Evolutionary conservation across 1,140 invertebrate species (phyloP).

Genomic region (Elymnias hypermnestra): DNA sequence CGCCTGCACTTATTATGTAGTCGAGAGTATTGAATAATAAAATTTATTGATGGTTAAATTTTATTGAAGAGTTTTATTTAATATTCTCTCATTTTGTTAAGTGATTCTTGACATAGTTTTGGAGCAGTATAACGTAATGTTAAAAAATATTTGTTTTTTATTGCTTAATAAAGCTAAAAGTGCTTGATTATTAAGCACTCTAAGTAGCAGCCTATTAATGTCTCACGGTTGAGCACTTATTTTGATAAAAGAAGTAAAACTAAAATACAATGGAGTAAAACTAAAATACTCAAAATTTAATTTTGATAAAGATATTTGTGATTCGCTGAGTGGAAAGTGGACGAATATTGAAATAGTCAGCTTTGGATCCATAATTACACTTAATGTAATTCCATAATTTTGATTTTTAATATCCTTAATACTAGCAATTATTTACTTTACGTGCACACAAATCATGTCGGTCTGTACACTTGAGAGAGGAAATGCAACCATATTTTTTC

Average conservation of each 20-base stretch:
- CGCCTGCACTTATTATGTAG: constrained; percentile 5
- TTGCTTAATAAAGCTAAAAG: not conserved
- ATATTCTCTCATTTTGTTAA: constrained; percentile 10
- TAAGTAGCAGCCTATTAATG: no score
- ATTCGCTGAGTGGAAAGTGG: no score
- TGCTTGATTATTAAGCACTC: not conserved
- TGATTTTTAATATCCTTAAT: not conserved
- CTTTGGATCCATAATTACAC: no score
- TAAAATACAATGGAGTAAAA: no score
- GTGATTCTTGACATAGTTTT: not conserved
- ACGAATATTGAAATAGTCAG: no score
- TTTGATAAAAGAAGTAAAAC: no score
- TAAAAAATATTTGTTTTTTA: not conserved
- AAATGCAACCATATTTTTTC: constrained; percentile 28
- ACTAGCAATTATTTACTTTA: constrained; percentile 16
- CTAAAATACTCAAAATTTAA: no score
- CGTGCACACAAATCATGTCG: no score
- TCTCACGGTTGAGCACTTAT: no score
- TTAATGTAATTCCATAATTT: not conserved
- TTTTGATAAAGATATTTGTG: no score
- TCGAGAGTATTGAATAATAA: constrained; percentile 2
- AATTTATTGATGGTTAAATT: constrained; percentile 3
- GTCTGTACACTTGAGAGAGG: constrained; percentile 13
- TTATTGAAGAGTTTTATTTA: not conserved
- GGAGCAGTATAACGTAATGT: no score